A percentile compares a stretch with the other conserved stretches of the same genome.
Conservation (phyloP, 2,797 vertebrate species). For the Choloepus didactylus region DNA sequence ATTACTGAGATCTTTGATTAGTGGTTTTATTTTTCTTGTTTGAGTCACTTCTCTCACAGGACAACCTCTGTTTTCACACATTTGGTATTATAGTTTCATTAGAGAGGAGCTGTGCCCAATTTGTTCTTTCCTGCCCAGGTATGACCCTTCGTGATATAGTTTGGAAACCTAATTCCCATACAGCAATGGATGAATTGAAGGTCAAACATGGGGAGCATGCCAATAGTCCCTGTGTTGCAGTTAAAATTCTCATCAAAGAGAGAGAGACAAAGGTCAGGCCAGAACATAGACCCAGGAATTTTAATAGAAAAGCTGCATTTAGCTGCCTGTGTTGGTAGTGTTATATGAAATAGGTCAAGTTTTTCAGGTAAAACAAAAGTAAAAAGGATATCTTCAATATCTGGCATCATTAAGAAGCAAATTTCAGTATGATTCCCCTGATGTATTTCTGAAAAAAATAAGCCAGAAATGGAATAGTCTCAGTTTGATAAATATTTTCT, state of each 20-base stretch:
- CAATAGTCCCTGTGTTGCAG: background rate
- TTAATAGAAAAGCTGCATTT: slow-evolving; percentile 55
- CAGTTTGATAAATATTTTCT: background rate
- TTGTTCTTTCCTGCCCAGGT: slow-evolving; percentile 70
- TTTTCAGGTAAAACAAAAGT: background rate
- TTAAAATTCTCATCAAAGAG: slow-evolving; percentile 61
- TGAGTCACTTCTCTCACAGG: slow-evolving; percentile 30
- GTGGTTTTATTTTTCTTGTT: slow-evolving; percentile 28
- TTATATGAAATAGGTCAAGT: background rate
- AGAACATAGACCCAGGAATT: background rate
- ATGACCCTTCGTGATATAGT: slow-evolving; percentile 66
- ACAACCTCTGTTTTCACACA: slow-evolving; percentile 53
- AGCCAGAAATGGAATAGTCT: background rate
- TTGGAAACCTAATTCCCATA: slow-evolving; percentile 65
- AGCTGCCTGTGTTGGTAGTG: background rate
- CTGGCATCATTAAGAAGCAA: background rate
- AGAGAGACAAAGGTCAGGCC: slow-evolving; percentile 27
- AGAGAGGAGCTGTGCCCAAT: slow-evolving; percentile 68
- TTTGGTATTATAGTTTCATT: slow-evolving; percentile 75
- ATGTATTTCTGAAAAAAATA: background rate
- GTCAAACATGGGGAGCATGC: slow-evolving; percentile 30
- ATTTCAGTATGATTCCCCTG: background rate
- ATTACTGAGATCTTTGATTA: background rate
- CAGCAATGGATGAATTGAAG: slow-evolving; percentile 45
- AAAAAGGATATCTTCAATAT: background rate